Evolutionary conservation across 2,797 vertebrate genomes (phyloP), one percentile per base, ranked within the genome.

Genomic region (Cuculus canorus): DNA sequence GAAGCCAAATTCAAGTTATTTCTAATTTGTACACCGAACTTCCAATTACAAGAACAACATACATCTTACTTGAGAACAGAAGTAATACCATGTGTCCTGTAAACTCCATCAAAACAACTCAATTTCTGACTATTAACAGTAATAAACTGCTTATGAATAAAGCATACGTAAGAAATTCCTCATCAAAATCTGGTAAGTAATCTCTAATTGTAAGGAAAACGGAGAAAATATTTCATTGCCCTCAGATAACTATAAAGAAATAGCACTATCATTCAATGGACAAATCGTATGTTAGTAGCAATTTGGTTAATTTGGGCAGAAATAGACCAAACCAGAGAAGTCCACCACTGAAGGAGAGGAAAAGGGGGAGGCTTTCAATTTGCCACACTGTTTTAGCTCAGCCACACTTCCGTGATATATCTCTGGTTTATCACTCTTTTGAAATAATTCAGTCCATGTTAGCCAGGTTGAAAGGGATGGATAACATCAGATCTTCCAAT

Each of bases 101-200:
- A 92, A 86, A 83, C 24, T 63, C 69, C 37, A 91, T 79, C 91
- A 92, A 76, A 90, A 90, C 65, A 76, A 70, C 70, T 84, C 73
- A 37, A 16, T 93, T 94, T 86, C 52, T 59, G 60, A 82, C 54
- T 70, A 72, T 73, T 83, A 94, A 70, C 30, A 45, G 27, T 35
- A 92, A 94, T 72, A 84, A 92, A 90, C 16, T 52, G 13, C 68
- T 89, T 70, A 75, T 64, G 68, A 96, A 94, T 85, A 89, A 87
- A 87, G 32, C 45, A 70, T 64, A n/a, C 1, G 0, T 68, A 27
- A 76, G 65, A 88, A n/a, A 9, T 66, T 66, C 28, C 54, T 79
- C 37, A 23, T 6, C 71, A 50, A 88, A 90, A 81, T 93, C 73
- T 66, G 32, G 33, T 54, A 52, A 75, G 37, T 5, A 60, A 86